Base-by-base conservation (phyloP, 2,888 invertebrate species). In the Leptinotarsa rubiginosa region DNA sequence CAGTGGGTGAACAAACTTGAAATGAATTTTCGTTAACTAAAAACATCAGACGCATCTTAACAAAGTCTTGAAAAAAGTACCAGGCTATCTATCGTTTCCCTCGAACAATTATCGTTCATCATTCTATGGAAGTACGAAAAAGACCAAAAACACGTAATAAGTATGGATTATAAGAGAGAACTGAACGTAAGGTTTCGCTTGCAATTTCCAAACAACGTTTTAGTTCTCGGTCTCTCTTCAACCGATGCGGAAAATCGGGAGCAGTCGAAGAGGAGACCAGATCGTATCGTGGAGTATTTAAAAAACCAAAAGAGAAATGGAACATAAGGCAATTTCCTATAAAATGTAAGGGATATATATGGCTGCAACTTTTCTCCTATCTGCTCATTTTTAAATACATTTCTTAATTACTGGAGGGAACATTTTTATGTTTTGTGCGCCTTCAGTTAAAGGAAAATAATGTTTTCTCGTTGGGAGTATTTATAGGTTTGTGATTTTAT, bases 41-140 rank as follows among this genome's bases (percentile, higher is more conserved):
- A 31, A 31, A 31, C 10, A 31, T 10, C 41, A 41, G 41, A 41
- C 10, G 10, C 3, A 10, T 41, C 41, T 41, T 12, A 41, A 41
- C 65, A 52, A 65, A 47, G 70, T 52, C 65, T 68, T 68, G 49
- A 50, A 70, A 67, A 70, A 71, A 71, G 67, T 52, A 71, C 59
- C 75, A 64, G 49, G 70, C 69, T 69, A 75, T 84, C 84, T 84
- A 85, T 85, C 85, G 84, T 65, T 62, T 22, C 59, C 64, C 25
- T 31, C 66, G 70, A 84, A 86, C 87, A 87, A 87, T 87, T 87
- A 87, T 86, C 87, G 86, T 87, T 85, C 84, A 87, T 87, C 87
- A 87, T 87, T 84, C 84, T 80, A 82, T 73, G 54, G 82, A 84
- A 83, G 82, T 82, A 84, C 83, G 84, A 85, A 86, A 86, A 87